Evolutionary conservation across 2,113 vertebrate species (phyloP), one percentile per base, ranked within the genome.

Genomic region (Pterocles orientalis): DNA sequence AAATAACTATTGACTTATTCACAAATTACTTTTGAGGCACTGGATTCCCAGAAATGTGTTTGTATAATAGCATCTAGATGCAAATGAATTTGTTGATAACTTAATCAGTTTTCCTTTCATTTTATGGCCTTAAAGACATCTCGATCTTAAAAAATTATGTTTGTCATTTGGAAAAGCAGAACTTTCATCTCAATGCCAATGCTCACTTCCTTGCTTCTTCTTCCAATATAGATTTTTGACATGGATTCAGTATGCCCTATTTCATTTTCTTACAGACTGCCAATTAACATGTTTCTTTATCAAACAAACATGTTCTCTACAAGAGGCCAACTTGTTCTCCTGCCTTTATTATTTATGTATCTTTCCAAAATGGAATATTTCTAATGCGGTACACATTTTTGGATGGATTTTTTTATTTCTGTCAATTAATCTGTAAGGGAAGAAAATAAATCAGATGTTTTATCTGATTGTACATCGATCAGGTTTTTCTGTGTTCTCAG

Each of bases 1-100:
- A 96, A 88, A 90, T 48, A 92, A 78, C 87, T 60, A 53, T 51
- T 96, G 90, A 86, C 72, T 93, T 88, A 94, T 71, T 90, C 95
- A 96, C 70, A 57, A 50, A 57, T 75, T 76, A 34, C 68, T 86
- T 92, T 93, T 84, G 79, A 91, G 69, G 50, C 69, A 50, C 57
- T 69, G 51, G 29, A 53, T 96, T 96, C 94, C 73, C 92, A 92
- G 83, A 88, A 95, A 78, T 72, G 2, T 15, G 11, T 60, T 60
- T 85, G 70, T 85, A 10, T 64, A 58, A 71, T 69, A 92, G 50
- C 86, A 72, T 36, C 64, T 53, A 56, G 72, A 86, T 86, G 61
- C 76, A 92, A 83, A 84, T 82, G 2, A 26, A 82, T 83, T 29
- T 82, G n/a, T 45, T 81, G 60, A 56, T 66, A 47, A 45, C 48